Base-by-base conservation (phyloP, 2,113 vertebrate species). In the Anguilla japonica region DNA sequence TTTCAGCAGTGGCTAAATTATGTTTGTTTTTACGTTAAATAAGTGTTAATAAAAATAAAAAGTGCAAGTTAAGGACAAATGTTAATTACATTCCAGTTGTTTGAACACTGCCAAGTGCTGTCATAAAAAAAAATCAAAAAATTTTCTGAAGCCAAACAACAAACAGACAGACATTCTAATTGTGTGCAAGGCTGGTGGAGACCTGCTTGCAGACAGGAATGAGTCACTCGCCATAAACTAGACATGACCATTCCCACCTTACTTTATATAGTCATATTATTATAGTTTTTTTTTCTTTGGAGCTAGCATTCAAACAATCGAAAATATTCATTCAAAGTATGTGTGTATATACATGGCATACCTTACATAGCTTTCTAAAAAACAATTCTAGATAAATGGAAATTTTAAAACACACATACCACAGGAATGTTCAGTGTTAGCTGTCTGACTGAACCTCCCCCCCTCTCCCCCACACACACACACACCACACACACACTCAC, bases 311-410 rank as follows among this genome's bases (percentile, higher is more conserved):
- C 71, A n/a, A 75, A 75, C 5, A 75, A 75, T 75, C 5, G 7
- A 34, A 75, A 75, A 34, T 13, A 75, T 75, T n/a, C 1, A 34
- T 75, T 75, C 34, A 6, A 75, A 75, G 22, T 75, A 34, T 29
- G n/a, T 75, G 9, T 75, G 67, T 34, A 34, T 34, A 75, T 75
- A 75, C 11, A 13, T 9, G 13, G n/a, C 26, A 75, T 75, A 26
- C 71, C n/a, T 75, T 75, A 2, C 71, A 75, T 75, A 75, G n/a
- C n/a, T 75, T 75, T 53, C 6, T 63, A 40, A 34, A 40, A 75
- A 82, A 85, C 39, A 40, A 39, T 84, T 87, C 57, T 53, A n/a
- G 79, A 85, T 82, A 60, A 82, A 82, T 78, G 79, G 79, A 85
- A 88, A 78, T 85, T 82, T 82, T 88, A 57, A 75, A 3, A 22